These are phyloP conservation scores for Bubo blakistoni DNA, from an alignment of 2,113 vertebrate genomes.

Conservation along the genomic window DNA sequence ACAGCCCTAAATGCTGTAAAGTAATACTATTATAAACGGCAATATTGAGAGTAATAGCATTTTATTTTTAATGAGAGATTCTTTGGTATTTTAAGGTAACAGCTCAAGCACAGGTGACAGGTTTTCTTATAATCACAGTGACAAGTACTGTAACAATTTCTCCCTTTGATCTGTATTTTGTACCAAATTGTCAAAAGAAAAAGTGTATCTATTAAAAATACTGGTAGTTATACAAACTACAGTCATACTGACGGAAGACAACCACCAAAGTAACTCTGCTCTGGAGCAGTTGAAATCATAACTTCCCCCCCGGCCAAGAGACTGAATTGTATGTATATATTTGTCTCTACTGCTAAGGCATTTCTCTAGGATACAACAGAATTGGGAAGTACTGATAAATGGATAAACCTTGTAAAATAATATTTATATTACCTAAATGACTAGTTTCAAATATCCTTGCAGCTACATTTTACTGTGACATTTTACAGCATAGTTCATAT, in stretches of 20 bases:
- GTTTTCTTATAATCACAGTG: not conserved
- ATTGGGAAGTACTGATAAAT: not conserved
- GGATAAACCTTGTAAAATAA: not conserved
- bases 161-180: not conserved
- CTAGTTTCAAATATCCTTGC: constrained; percentile 18
- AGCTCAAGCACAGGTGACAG: not conserved
- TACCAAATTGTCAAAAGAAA: not conserved
- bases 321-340: not conserved
- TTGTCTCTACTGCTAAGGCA: not conserved
- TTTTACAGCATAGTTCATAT: constrained; percentile 3
- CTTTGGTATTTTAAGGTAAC: not conserved
- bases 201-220: not conserved
- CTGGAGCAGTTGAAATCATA: not conserved
- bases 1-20: not conserved
- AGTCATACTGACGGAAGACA: not conserved
- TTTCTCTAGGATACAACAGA: not conserved
- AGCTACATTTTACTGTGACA: constrained; percentile 26
- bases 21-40: not conserved
- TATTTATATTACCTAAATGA: constrained; percentile 22
- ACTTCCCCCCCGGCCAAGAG: accelerated
- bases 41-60: not conserved
- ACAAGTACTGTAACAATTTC: not conserved
- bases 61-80: not conserved
- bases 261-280: not conserved
- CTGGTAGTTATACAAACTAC: not conserved